A percentile compares a stretch with the other conserved stretches of the same genome.
Conservation (phyloP, 2,888 invertebrate genomes). For the Hyppa rectilinea region DNA sequence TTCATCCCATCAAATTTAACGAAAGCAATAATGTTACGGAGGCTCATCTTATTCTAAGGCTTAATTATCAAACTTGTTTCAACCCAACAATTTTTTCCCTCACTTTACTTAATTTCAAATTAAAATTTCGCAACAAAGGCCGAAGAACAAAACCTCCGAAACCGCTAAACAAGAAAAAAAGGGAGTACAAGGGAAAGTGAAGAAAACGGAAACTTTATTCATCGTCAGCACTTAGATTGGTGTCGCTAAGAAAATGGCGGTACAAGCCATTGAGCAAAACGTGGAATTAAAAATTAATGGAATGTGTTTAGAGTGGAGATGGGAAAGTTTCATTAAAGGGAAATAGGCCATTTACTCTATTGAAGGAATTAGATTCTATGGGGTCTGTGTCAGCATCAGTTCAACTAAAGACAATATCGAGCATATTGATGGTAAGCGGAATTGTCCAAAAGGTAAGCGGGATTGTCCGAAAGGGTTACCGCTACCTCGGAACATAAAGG, state of each 20-base stretch:
- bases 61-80: constrained; percentile 65
- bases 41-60: constrained; percentile 46
- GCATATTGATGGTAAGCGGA: no score
- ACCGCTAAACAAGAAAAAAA: constrained; percentile 67
- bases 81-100: constrained; percentile 49
- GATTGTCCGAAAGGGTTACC: no score
- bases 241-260: constrained; percentile 65
- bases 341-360: constrained; percentile 42
- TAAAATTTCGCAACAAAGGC: constrained; percentile 69
- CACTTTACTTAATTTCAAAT: constrained; percentile 71
- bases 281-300: constrained; percentile 74
- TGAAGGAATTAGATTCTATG: constrained; percentile 13
- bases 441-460: no score
- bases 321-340: constrained; percentile 50
- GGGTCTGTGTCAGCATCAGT: no score
- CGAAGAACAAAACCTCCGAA: constrained; percentile 66
- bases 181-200: constrained; percentile 67
- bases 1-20: constrained; percentile 50
- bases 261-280: constrained; percentile 71
- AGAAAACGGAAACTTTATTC: constrained; percentile 79
- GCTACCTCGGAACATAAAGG: no score
- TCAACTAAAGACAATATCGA: not conserved
- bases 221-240: constrained; percentile 74
- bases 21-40: constrained; percentile 55
- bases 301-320: constrained; percentile 56